Base-by-base conservation (phyloP, 1,140 invertebrate genomes). In the Drusus annulatus region DNA sequence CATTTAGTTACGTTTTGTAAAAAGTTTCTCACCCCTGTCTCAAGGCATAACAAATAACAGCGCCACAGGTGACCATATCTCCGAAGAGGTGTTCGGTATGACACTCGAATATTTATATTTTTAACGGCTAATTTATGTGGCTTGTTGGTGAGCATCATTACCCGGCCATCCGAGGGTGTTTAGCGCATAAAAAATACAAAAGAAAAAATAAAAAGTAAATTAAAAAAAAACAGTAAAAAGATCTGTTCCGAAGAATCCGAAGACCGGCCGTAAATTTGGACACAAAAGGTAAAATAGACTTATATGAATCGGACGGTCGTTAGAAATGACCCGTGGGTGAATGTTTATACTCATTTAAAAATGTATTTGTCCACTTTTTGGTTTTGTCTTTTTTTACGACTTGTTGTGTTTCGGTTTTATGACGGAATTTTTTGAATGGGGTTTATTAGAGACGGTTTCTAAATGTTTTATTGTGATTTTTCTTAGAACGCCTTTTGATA, bases 201-300 rank as follows among this genome's bases (percentile, higher is more conserved):
- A 45, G 51, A 16, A 19, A 71, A 50, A 51, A 71, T 71, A 51
- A 17, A 21, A 65, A 45, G n/a, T n/a, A 45, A 69, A 69, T 36
- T 51, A 1, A 7, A 69, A 71, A 45, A 71, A 65, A 28, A 21
- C 21, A 65, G 31, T 51, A 45, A 45, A 45, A 45, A 45, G 2
- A 28, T 28, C 5, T 4, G 13, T 21, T 50, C 17, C 7, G 36
- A 71, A 51, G 68, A 71, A 50, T 45, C 16, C 16, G 16, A 50
- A 45, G 45, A 36, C 45, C 16, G 68, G 28, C 23, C 68, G 17
- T 71, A 71, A 71, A 71, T 71, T 71, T 19, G 2, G 68, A 71
- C 68, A 71, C 68, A 71, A 71, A 65, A 71, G 68, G 68, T 71
- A 71, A 71, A 51, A 51, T 71, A 50, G 68, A 71, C 68, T 45